phyloP scores from a whole-genome alignment of 2,797 vertebrate species.

The Gymnothorax javanicus region DNA sequence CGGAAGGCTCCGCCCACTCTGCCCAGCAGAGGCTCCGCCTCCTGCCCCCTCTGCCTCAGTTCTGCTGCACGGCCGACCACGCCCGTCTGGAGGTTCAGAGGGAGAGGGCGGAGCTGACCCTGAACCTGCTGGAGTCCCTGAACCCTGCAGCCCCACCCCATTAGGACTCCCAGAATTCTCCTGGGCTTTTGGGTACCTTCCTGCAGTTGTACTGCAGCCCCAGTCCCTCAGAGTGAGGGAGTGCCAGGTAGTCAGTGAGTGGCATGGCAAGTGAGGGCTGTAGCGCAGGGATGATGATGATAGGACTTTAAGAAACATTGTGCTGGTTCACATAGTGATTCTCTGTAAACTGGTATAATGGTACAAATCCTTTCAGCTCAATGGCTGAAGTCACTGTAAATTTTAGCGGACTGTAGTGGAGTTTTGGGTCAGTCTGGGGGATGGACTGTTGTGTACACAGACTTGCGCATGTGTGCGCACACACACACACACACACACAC shows the following conservation, averaged over 20 bases:
- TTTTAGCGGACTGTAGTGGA: not conserved
- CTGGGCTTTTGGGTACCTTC: not conserved
- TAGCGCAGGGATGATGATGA: not conserved
- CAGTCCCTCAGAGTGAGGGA: not conserved
- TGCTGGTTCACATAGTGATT: not conserved
- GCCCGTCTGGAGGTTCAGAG: slow-evolving; percentile 72
- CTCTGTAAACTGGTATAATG: not conserved
- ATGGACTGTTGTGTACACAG: not conserved
- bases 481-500: too few species aligned
- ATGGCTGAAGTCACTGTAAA: not conserved
- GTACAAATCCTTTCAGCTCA: not conserved
- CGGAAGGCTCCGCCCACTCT: slow-evolving; percentile 51
- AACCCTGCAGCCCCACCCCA: slow-evolving; percentile 14
- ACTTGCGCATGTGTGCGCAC: not conserved
- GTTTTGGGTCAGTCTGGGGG: not conserved
- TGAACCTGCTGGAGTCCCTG: slow-evolving; percentile 70
- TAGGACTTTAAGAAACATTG: not conserved
- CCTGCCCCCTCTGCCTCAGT: slow-evolving; percentile 79
- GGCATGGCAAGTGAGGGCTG: not conserved
- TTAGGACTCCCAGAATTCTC: not conserved
- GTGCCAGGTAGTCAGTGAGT: not conserved
- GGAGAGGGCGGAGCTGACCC: slow-evolving; percentile 70
- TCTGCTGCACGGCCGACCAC: slow-evolving; percentile 80
- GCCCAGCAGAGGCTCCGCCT: slow-evolving; percentile 61
- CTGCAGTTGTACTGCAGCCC: not conserved